Percentiles rank a stretch among this genome's conserved stretches.
These are phyloP conservation scores for Lepisosteus osseus DNA, from an alignment of 2,113 vertebrate species.

Conservation along the genomic window DNA sequence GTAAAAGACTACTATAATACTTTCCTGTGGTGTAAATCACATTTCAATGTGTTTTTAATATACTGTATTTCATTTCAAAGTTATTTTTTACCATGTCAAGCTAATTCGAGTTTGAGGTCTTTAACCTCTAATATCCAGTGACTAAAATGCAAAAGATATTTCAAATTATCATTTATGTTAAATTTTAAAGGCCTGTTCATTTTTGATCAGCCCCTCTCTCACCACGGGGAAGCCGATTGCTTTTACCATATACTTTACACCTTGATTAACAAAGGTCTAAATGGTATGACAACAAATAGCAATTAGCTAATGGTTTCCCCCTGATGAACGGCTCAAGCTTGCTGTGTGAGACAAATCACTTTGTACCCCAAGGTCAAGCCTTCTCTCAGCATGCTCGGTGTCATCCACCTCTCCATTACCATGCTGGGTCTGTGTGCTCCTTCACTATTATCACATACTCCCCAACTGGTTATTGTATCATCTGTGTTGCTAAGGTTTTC, in stretches of 20 bases:
- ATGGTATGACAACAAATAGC: constrained; percentile 25
- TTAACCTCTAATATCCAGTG: too few relatives aligned
- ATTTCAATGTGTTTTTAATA: too few relatives aligned
- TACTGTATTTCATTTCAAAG: too few relatives aligned
- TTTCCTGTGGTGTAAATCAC: too few relatives aligned
- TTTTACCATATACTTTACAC: constrained; percentile 7
- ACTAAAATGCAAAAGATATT: too few relatives aligned
- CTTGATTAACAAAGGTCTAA: constrained; percentile 29
- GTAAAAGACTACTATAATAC: too few relatives aligned
- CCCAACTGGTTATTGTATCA: not conserved
- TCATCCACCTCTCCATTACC: constrained; percentile 18
- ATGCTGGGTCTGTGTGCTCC: constrained; percentile 6
- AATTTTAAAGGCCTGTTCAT: too few relatives aligned
- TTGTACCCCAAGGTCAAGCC: constrained; percentile 10
- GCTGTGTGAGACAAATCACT: constrained; percentile 22
- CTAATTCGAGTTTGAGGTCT: too few relatives aligned
- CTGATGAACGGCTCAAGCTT: constrained; percentile 4
- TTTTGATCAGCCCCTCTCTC: too few relatives aligned
- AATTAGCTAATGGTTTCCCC: constrained; percentile 28
- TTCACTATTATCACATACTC: not conserved
- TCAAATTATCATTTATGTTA: too few relatives aligned
- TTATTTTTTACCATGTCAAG: too few relatives aligned
- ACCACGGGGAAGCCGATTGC: not conserved
- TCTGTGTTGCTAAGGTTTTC: not conserved
- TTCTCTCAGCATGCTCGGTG: constrained; percentile 19